These are phyloP conservation scores for Synanthedon formicaeformis DNA, from an alignment of 2,888 invertebrate species.

Conservation along the genomic window DNA sequence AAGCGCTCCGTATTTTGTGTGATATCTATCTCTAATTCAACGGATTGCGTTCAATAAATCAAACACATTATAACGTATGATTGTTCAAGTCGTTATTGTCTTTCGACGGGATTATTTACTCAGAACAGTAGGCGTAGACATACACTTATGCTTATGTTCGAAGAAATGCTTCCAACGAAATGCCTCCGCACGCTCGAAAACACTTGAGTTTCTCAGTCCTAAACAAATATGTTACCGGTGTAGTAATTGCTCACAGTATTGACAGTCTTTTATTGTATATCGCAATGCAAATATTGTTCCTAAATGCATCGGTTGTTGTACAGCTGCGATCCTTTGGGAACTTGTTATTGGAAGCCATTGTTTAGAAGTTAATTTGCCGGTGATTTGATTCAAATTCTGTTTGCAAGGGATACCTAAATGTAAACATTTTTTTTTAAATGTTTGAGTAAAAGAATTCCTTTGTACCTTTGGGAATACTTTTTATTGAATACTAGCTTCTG, in stretches of 20 bases:
- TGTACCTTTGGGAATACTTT: too few relatives aligned
- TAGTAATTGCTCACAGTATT: slow-evolving; percentile 66
- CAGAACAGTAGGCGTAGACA: slow-evolving; percentile 34
- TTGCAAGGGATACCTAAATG: slow-evolving; percentile 8
- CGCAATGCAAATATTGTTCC: slow-evolving; percentile 63
- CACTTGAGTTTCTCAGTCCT: slow-evolving; percentile 67
- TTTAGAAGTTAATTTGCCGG: slow-evolving; percentile 54
- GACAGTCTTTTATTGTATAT: slow-evolving; percentile 68
- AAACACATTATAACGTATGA: slow-evolving; percentile 53
- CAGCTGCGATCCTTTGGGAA: slow-evolving; percentile 36
- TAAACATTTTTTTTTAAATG: background rate
- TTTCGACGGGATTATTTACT: slow-evolving; percentile 55
- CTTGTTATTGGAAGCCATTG: slow-evolving; percentile 31
- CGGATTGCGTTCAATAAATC: slow-evolving; percentile 54
- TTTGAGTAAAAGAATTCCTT: too few relatives aligned
- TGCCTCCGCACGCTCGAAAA: slow-evolving; percentile 60
- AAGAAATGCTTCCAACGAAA: slow-evolving; percentile 51
- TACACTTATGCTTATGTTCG: slow-evolving; percentile 11
- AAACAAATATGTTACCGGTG: slow-evolving; percentile 65
- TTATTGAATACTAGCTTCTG: too few relatives aligned
- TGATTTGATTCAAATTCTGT: slow-evolving; percentile 41
- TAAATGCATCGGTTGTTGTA: slow-evolving; percentile 59
- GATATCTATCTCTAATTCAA: slow-evolving; percentile 24
- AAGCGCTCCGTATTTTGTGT: slow-evolving; percentile 7
- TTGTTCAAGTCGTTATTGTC: slow-evolving; percentile 59